Base-by-base conservation (phyloP, 2,797 vertebrate species). In the Heliangelus exortis region DNA sequence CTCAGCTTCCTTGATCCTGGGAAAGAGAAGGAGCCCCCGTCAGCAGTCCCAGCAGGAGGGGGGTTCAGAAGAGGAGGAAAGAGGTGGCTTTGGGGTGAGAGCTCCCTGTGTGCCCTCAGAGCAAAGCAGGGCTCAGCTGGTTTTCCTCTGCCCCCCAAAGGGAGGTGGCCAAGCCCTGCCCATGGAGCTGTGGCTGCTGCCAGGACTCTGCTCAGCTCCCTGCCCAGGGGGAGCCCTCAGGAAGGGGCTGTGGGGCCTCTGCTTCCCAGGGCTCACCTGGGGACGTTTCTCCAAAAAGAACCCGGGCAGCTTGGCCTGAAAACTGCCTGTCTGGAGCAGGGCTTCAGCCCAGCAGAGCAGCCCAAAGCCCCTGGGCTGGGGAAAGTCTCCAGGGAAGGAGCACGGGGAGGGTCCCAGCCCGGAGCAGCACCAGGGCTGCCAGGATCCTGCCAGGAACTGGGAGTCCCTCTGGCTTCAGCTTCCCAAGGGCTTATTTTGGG, bases 101-200 rank as follows among this genome's bases (percentile, higher is more conserved):
- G 58, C 12, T 58, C 11, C 2, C 5, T 3, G 7, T 14, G 36
- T 43, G 65, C 25, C 41, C 77, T 62, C 10, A 0, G 1, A 11
- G n/a, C 11, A 39, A 55, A 48, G 19, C 3, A 2, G 39, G 62
- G 54, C 33, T 50, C 22, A 31, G 43, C 4, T 33, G 53, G 79
- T 48, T 47, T 0, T 68, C 11, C 20, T 6, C 0, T 54, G 55
- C 65, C 54, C 36, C 75, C 75, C 3, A 89, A 77, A 16, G 11
- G 3, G 77, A 91, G 58, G 53, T 89, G 77, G 74, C 87, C 87
- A n/a, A n/a, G 53, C 81, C 65, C 66, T 0, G 8, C 51, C 54
- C n/a, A 33, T 20, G 25, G 63, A 87, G 79, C 54, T 55, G 57
- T 33, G 0, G 0, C 36, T 19, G 48, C 22, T 34, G 59, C 36